Percentiles rank a stretch among this genome's conserved stretches.
Conservation (phyloP, 1,140 invertebrate species). For the Hyposmocoma kahamanoa region DNA sequence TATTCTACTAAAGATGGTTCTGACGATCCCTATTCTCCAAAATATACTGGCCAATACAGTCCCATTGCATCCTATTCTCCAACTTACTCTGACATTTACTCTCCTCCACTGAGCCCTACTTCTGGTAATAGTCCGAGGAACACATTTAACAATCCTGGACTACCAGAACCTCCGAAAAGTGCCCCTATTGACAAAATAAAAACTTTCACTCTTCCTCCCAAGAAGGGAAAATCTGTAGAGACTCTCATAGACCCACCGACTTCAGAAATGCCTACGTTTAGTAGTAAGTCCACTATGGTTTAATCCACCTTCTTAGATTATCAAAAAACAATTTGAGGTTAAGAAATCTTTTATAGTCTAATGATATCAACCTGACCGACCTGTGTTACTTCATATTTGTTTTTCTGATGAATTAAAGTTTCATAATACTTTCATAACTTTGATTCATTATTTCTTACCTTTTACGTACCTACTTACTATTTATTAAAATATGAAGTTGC, state of each 20-base stretch:
- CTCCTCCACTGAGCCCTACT: conserved; percentile 60
- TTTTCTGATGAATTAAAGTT: too few relatives aligned
- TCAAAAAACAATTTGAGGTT: too few relatives aligned
- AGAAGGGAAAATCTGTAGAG: conserved; percentile 62
- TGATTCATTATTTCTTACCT: too few relatives aligned
- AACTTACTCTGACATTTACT: conserved; percentile 67
- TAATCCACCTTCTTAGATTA: too few relatives aligned
- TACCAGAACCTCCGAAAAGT: conserved; percentile 66
- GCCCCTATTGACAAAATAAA: conserved; percentile 56
- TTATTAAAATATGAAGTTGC: too few relatives aligned
- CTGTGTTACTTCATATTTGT: too few relatives aligned
- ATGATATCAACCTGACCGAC: too few relatives aligned
- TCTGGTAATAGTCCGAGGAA: conserved; percentile 55
- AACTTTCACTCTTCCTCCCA: conserved; percentile 59
- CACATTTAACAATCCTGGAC: conserved; percentile 49
- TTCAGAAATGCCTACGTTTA: conserved; percentile 44
- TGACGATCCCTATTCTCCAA: conserved; percentile 53
- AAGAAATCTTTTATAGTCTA: too few relatives aligned
- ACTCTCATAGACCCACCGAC: conserved; percentile 56
- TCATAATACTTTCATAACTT: too few relatives aligned
- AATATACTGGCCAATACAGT: conserved; percentile 60
- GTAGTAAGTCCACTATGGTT: conserved; percentile 69
- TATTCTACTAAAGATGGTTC: conserved; percentile 63
- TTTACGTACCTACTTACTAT: too few relatives aligned
- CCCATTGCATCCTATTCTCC: conserved; percentile 65